phyloP scores from a whole-genome alignment of 2,797 vertebrate genomes.

The Tragelaphus oryx region DNA sequence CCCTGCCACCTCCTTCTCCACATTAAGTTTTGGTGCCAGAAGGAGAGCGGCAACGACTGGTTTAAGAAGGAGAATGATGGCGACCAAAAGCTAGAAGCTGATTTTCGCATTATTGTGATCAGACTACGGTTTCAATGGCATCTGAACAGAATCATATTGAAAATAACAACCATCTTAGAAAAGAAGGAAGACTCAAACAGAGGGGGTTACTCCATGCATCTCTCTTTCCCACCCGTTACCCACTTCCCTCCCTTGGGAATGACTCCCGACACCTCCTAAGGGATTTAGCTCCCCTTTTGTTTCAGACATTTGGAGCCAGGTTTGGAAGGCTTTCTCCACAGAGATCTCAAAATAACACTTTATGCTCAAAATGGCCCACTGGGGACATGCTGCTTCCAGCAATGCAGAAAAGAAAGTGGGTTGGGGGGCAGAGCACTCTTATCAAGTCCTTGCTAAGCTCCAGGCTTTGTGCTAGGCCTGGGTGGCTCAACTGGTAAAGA shows the following conservation, averaged over 20 bases:
- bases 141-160: neutral
- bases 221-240: neutral
- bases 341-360: slow-evolving; percentile 59
- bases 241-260: neutral
- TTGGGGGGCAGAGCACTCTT: neutral
- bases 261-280: neutral
- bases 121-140: neutral
- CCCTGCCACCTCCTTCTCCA: neutral
- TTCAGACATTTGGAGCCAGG: neutral
- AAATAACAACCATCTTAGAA: neutral
- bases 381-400: slow-evolving; percentile 41
- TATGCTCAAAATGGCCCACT: slow-evolving; percentile 50
- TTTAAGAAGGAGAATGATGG: neutral
- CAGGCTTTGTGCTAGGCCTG: neutral
- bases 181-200: neutral
- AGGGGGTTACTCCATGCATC: neutral
- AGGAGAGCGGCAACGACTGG: neutral
- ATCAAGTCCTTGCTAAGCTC: neutral
- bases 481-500: neutral
- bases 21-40: neutral
- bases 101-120: neutral
- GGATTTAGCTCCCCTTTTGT: neutral
- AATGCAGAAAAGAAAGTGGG: slow-evolving; percentile 3
- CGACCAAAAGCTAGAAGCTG: neutral
- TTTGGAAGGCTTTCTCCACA: slow-evolving; percentile 32